phyloP scores from a whole-genome alignment of 2,113 vertebrate species.

The Nycticebus coucang region DNA sequence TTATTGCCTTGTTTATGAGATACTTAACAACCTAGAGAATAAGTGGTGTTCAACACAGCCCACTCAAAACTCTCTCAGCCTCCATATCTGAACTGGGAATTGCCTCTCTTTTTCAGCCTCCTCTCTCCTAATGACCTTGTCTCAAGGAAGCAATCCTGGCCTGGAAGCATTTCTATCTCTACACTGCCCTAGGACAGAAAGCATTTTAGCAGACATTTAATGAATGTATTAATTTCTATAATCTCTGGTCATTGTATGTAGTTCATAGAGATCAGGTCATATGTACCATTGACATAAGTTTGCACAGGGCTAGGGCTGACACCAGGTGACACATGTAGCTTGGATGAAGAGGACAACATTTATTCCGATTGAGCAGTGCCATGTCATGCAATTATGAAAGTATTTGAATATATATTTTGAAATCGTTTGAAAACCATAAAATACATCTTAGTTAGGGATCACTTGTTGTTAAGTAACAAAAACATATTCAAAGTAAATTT shows the following conservation, averaged over 20 bases:
- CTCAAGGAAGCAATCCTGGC: not conserved
- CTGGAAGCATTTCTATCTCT: not conserved
- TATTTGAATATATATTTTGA: not conserved
- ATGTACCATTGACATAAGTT: not conserved
- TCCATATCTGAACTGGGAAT: not conserved
- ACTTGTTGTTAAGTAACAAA: not conserved
- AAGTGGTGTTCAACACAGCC: not conserved
- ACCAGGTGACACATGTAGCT: fast-evolving
- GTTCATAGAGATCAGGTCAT: not conserved
- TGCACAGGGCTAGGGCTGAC: too few relatives aligned
- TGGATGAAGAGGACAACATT: not conserved
- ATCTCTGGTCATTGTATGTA: not conserved
- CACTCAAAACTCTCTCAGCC: not conserved
- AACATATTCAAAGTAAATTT: not conserved
- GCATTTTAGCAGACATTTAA: not conserved
- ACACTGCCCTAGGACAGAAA: not conserved
- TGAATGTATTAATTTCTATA: not conserved
- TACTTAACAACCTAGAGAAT: not conserved
- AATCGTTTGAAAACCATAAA: not conserved
- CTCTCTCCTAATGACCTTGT: not conserved
- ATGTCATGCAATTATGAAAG: not conserved
- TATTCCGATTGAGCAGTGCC: not conserved
- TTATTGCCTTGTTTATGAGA: not conserved
- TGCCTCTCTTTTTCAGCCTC: not conserved
- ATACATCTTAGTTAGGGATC: not conserved